These are phyloP conservation scores for Cathartes aura DNA, from an alignment of 2,113 vertebrate species.

Conservation along the genomic window DNA sequence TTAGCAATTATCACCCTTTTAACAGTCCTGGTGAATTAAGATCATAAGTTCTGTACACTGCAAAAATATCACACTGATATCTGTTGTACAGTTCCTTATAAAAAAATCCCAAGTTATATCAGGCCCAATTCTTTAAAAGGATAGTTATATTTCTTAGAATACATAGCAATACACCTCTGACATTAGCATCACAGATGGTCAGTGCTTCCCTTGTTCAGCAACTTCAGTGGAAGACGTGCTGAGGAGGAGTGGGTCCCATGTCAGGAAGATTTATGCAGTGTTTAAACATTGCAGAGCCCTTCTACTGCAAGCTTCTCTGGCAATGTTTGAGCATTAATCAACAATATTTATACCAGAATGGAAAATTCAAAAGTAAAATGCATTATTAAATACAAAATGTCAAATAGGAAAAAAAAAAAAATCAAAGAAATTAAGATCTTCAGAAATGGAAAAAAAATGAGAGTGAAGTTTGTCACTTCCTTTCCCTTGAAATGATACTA, in stretches of 20 bases:
- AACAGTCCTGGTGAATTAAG: not conserved
- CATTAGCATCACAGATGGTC: not conserved
- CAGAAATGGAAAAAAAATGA: not conserved
- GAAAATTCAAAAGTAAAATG: conserved; percentile 13
- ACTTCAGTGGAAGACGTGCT: not conserved
- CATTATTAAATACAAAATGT: not conserved
- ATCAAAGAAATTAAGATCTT: not conserved
- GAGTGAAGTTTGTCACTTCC: not conserved
- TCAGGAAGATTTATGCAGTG: not conserved
- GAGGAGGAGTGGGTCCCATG: not conserved
- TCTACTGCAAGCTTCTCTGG: not conserved
- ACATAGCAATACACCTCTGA: not conserved
- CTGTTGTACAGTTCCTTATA: not conserved
- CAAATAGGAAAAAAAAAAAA: not conserved
- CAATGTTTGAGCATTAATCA: conserved; percentile 5
- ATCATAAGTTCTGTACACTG: not conserved
- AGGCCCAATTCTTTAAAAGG: not conserved
- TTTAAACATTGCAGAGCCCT: not conserved
- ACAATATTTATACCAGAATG: not conserved
- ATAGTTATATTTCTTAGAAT: not conserved
- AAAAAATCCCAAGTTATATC: not conserved
- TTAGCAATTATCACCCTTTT: not conserved
- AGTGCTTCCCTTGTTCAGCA: not conserved
- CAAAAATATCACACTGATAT: not conserved
- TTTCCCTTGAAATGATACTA: not conserved